phyloP scores from a whole-genome alignment of 1,140 invertebrate species.

The Drosophila orena region DNA sequence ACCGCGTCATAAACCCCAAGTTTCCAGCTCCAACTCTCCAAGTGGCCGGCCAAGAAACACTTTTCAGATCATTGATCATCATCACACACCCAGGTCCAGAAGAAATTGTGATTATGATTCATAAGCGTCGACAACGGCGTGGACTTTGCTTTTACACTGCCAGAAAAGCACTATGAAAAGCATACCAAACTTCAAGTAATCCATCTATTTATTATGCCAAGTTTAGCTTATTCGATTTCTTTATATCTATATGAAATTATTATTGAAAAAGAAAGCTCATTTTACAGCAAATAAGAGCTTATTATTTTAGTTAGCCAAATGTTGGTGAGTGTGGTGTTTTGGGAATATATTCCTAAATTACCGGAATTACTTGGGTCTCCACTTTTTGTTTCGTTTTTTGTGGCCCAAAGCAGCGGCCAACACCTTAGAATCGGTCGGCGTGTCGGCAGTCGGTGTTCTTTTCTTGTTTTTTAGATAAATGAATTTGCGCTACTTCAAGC shows the following conservation, averaged over 20 bases:
- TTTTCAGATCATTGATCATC: conserved; percentile 82
- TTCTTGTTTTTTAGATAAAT: conserved; percentile 78
- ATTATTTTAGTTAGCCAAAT: neutral
- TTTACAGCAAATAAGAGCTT: too few relatives aligned
- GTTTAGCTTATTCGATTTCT: too few relatives aligned
- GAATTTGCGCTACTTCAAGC: conserved; percentile 81
- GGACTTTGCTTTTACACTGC: conserved; percentile 10
- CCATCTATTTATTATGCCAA: too few relatives aligned
- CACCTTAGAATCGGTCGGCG: conserved; percentile 71
- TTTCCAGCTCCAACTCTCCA: conserved; percentile 27
- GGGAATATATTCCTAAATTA: conserved; percentile 64
- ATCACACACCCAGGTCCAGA: conserved; percentile 52
- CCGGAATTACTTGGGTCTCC: conserved; percentile 70
- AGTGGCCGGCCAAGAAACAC: conserved; percentile 58
- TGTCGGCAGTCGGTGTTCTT: conserved; percentile 66
- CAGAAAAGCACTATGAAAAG: neutral
- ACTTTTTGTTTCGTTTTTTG: conserved; percentile 44
- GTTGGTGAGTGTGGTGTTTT: conserved; percentile 29
- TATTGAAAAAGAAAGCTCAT: too few relatives aligned
- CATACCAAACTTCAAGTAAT: too few relatives aligned
- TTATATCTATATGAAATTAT: too few relatives aligned
- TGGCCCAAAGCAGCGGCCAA: conserved; percentile 69
- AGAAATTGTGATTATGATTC: conserved; percentile 81
- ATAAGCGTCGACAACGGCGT: conserved; percentile 62
- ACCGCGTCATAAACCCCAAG: conserved; percentile 63